phyloP scores from a whole-genome alignment of 1,140 invertebrate genomes.

The Globodera rostochiensis region DNA sequence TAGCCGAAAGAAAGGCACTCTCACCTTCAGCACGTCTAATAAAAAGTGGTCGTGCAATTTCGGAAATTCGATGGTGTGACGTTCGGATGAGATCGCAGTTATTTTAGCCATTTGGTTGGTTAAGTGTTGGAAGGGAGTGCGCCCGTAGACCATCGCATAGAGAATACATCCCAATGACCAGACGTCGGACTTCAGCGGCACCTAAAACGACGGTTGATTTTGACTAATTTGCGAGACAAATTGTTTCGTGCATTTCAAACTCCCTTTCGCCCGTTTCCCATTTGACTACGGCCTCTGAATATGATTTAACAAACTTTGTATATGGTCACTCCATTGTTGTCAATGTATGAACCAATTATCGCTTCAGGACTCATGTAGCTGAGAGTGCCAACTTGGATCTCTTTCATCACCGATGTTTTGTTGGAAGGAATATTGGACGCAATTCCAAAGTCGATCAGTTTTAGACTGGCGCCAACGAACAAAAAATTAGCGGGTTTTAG shows the following conservation, averaged over 20 bases:
- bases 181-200: constrained; percentile 88
- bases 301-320: constrained; percentile 14
- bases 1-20: constrained; percentile 10
- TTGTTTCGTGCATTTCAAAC: neutral
- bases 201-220: constrained; percentile 69
- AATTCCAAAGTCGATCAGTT: constrained; percentile 97
- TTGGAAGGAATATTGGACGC: constrained; percentile 85
- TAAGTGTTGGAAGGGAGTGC: constrained; percentile 86
- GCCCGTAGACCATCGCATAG: constrained; percentile 86
- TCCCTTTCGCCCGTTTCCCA: too few species aligned
- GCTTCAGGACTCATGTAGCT: constrained; percentile 97
- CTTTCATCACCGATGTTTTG: constrained; percentile 84
- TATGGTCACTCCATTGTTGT: constrained; percentile 19
- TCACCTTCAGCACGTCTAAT: constrained; percentile 70
- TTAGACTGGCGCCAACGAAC: constrained; percentile 80
- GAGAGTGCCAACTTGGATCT: constrained; percentile 79
- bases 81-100: constrained; percentile 79
- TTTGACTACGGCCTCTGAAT: too few species aligned
- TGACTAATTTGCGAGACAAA: constrained; percentile 16
- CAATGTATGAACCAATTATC: constrained; percentile 66
- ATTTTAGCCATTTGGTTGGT: constrained; percentile 77
- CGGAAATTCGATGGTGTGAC: constrained; percentile 76
- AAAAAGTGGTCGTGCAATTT: constrained; percentile 68
- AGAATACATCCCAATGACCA: constrained; percentile 97
- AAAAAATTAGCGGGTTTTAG: constrained; percentile 96